Conservation (phyloP, 2,113 vertebrate species). For the Panurus biarmicus region DNA sequence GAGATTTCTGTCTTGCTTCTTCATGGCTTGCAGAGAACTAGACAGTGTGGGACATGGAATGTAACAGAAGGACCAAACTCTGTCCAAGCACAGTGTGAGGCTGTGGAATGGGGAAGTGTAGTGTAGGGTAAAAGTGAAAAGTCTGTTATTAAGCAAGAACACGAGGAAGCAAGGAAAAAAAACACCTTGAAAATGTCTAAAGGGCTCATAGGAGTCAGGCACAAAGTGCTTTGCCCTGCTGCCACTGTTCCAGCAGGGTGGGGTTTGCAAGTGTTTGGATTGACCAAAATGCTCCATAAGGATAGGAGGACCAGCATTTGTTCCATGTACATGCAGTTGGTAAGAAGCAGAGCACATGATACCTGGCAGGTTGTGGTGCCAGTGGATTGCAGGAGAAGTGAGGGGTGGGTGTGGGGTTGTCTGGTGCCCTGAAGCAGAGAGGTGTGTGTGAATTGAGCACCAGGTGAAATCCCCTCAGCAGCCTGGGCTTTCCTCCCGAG, state of each 20-base stretch:
- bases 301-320: neutral
- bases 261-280: neutral
- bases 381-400: neutral
- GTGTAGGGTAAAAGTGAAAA: neutral
- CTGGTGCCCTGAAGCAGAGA: neutral
- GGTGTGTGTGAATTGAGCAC: neutral
- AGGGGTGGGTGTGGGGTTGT: neutral
- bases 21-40: neutral
- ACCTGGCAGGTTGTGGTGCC: neutral
- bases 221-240: neutral
- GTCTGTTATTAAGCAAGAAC: neutral
- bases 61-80: neutral
- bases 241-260: neutral
- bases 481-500: neutral
- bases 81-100: neutral
- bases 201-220: neutral
- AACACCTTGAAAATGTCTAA: neutral
- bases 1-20: neutral
- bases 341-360: neutral
- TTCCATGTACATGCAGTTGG: rapidly evolving
- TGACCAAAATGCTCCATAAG: neutral
- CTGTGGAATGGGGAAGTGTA: neutral
- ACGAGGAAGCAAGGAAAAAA: neutral
- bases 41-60: neutral
- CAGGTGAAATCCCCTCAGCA: neutral